phyloP scores from a whole-genome alignment of 2,797 vertebrate genomes.

The Sciurus vulgaris region DNA sequence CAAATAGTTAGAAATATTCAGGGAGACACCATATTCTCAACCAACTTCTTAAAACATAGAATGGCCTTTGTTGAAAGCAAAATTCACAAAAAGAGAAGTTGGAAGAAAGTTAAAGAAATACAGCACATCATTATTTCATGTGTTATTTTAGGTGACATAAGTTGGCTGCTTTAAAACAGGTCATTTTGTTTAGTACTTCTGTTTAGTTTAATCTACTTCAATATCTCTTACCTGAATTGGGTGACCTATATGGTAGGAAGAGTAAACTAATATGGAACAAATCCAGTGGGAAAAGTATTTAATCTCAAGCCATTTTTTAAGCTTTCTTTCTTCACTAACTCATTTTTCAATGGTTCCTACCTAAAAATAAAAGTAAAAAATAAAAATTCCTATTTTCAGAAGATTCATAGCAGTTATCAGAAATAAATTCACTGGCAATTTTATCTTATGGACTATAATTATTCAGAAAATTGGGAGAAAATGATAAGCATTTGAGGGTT shows the following conservation, averaged over 20 bases:
- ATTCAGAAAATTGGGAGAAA: background rate
- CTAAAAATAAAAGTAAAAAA: slow-evolving; percentile 25
- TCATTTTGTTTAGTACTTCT: background rate
- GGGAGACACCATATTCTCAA: background rate
- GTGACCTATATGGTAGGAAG: background rate
- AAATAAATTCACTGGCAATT: slow-evolving; percentile 40
- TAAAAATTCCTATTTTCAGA: slow-evolving; percentile 42
- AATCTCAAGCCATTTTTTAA: background rate
- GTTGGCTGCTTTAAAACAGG: background rate
- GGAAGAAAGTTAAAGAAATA: slow-evolving; percentile 11
- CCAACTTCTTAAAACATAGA: slow-evolving; percentile 6
- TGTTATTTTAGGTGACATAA: background rate
- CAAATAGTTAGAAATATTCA: slow-evolving; percentile 20
- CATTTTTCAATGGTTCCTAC: background rate
- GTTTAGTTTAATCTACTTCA: background rate
- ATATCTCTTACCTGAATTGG: background rate
- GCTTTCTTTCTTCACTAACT: background rate
- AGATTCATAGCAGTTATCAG: background rate
- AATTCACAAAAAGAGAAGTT: slow-evolving; percentile 42
- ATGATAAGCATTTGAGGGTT: background rate
- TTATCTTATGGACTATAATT: background rate
- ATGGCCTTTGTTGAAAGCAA: background rate
- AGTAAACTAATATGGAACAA: background rate
- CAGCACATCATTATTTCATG: background rate
- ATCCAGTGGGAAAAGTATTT: background rate